These are phyloP conservation scores for Acomys russatus DNA, from an alignment of 2,797 vertebrate species.

Conservation along the genomic window DNA sequence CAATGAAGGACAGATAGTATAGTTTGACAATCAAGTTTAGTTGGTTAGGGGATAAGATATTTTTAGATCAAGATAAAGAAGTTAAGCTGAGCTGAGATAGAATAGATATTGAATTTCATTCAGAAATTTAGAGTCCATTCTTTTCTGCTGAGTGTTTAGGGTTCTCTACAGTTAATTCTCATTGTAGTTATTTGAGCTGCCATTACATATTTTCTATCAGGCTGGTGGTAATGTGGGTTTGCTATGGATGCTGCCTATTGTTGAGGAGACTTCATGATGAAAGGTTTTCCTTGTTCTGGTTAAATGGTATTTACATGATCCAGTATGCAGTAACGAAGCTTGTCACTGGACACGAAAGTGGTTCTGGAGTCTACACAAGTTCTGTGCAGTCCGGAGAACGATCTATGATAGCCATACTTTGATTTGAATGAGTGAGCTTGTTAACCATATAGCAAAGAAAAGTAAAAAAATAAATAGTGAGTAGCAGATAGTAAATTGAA, in stretches of 20 bases:
- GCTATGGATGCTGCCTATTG: neutral
- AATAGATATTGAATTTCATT: no score
- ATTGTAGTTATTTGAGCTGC: neutral
- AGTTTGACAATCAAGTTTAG: no score
- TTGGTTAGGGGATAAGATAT: no score
- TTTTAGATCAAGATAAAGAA: no score
- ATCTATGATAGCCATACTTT: neutral
- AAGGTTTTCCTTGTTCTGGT: neutral
- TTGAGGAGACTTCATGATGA: neutral
- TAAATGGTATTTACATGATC: neutral
- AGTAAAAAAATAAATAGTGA: neutral
- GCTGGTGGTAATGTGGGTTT: no score
- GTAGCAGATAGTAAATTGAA: neutral
- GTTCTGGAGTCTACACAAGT: no score
- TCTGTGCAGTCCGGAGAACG: neutral
- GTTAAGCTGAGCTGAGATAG: no score
- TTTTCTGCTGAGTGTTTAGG: neutral
- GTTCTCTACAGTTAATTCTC: neutral
- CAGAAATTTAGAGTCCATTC: no score
- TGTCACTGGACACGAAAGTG: neutral
- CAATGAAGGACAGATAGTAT: no score
- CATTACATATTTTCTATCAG: neutral
- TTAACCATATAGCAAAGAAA: neutral
- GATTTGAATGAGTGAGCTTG: neutral
- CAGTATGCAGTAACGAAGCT: neutral